Percentiles rank a stretch among this genome's conserved stretches.
These are phyloP conservation scores for Nesidiocoris tenuis DNA, from an alignment of 2,888 invertebrate genomes.

Conservation along the genomic window DNA sequence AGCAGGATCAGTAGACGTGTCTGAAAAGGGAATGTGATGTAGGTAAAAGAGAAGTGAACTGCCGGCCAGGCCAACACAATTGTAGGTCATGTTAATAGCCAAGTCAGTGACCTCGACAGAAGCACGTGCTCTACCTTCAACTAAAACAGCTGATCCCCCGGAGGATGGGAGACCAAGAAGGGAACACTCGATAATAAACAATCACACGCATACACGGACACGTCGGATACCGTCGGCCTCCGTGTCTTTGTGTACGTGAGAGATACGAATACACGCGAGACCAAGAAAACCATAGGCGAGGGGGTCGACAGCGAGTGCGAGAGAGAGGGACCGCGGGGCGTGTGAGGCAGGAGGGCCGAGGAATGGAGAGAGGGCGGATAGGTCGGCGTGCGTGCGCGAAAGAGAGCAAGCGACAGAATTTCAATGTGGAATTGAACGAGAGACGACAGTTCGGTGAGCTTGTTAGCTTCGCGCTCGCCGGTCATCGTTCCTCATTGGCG, in stretches of 20 bases:
- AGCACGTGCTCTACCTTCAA: slow-evolving; percentile 38
- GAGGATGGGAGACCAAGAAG: slow-evolving; percentile 7
- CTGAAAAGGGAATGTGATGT: slow-evolving; percentile 37
- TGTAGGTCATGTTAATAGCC: slow-evolving; percentile 42
- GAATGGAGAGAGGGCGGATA: not conserved
- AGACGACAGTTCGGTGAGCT: not conserved
- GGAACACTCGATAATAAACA: slow-evolving; percentile 34
- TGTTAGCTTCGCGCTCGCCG: not conserved
- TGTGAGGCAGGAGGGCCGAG: not conserved
- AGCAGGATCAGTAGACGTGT: slow-evolving; percentile 10
- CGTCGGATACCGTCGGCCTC: not conserved
- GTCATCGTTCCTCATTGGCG: slow-evolving; percentile 9
- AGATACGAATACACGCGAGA: not conserved
- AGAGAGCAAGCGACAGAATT: too few species aligned
- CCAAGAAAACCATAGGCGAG: not conserved
- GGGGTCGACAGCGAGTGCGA: slow-evolving; percentile 4
- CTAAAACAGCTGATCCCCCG: slow-evolving; percentile 39
- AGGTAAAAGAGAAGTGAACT: slow-evolving; percentile 31
- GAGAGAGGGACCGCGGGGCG: slow-evolving; percentile 7
- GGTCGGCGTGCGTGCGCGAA: not conserved
- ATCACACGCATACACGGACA: slow-evolving; percentile 27
- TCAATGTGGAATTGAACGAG: too few species aligned
- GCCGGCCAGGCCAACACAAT: slow-evolving; percentile 18
- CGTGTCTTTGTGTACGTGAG: not conserved
- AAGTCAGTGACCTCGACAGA: slow-evolving; percentile 39